Evolutionary conservation across 2,797 vertebrate species (phyloP).

Genomic region (Ficedula albicollis): DNA sequence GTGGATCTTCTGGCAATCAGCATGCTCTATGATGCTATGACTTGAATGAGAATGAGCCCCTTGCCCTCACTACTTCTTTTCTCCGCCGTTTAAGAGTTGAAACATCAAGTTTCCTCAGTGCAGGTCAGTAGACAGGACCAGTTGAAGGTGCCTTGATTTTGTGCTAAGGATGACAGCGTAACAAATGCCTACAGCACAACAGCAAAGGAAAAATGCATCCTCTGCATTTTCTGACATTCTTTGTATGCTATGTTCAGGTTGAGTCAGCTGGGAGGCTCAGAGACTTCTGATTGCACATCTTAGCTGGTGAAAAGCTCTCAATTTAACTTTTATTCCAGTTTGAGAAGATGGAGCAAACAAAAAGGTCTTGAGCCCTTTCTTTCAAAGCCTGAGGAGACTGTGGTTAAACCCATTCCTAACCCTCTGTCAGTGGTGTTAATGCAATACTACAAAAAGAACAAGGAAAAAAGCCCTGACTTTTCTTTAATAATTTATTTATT

Average conservation of each 20-base stretch:
- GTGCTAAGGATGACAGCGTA: background rate
- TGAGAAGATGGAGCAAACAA: background rate
- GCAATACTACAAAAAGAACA: background rate
- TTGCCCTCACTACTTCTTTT: background rate
- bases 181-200: background rate
- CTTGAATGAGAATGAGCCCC: background rate
- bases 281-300: background rate
- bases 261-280: background rate
- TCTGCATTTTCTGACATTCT: background rate
- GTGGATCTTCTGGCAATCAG: background rate
- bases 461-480: background rate
- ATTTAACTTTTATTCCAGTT: background rate
- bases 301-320: background rate
- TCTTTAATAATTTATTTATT: background rate
- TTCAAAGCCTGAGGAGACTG: background rate
- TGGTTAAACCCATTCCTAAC: background rate
- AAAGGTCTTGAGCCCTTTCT: background rate
- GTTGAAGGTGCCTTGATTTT: background rate
- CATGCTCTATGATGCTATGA: background rate
- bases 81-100: background rate
- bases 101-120: background rate
- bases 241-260: background rate
- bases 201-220: background rate
- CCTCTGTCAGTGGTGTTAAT: background rate
- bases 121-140: background rate